phyloP scores from a whole-genome alignment of 2,113 vertebrate species.

The Nestor notabilis region DNA sequence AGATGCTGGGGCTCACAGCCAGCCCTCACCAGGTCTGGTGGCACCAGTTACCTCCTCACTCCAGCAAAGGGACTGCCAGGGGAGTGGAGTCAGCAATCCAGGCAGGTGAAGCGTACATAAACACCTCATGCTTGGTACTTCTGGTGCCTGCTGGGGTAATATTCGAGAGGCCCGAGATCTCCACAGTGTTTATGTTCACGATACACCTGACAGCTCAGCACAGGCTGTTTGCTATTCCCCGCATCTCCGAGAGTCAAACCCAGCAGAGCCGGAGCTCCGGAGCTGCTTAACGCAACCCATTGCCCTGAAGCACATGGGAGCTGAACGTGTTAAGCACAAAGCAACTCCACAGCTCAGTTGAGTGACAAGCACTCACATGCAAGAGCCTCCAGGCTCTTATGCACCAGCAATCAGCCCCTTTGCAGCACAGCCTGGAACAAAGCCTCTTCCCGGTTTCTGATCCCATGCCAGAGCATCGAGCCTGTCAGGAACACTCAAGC shows the following conservation, averaged over 20 bases:
- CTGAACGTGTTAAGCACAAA: neutral
- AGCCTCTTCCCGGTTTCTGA: neutral
- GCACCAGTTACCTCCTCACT: neutral
- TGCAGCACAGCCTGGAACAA: neutral
- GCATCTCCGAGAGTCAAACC: neutral
- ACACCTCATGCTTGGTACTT: fast-evolving
- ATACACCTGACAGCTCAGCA: neutral
- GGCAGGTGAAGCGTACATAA: neutral
- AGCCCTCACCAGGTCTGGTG: neutral
- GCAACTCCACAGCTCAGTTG: neutral
- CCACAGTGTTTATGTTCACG: neutral
- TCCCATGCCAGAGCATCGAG: neutral
- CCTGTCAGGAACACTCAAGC: neutral
- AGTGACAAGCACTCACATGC: neutral
- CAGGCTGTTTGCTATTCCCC: neutral
- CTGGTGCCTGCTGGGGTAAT: fast-evolving
- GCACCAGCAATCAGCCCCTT: neutral
- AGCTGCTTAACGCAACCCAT: neutral
- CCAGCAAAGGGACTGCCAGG: neutral
- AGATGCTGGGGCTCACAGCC: fast-evolving
- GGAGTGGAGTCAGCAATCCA: neutral
- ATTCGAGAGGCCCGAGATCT: fast-evolving
- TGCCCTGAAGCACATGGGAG: neutral
- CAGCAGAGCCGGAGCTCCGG: neutral
- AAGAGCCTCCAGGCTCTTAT: neutral